Percentiles rank a stretch among this genome's conserved stretches.
phyloP scores from a whole-genome alignment of 1,140 invertebrate genomes.

The Lamellibrachia luymesi region DNA sequence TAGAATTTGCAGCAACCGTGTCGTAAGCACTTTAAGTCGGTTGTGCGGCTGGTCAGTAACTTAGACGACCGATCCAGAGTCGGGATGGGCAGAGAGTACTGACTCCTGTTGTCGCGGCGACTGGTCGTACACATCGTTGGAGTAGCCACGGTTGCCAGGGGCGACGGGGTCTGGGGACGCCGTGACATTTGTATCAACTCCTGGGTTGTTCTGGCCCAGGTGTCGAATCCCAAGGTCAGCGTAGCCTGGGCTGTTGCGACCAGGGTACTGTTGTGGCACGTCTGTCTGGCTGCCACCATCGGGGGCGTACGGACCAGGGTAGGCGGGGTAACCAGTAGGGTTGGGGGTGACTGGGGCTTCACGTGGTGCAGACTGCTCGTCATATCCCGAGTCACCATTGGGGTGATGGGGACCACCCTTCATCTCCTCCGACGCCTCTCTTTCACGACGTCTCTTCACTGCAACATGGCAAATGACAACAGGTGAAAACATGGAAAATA shows the following conservation, averaged over 20 bases:
- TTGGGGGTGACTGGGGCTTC: neutral
- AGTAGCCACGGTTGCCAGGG: neutral
- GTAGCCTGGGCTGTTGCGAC: conserved; percentile 9
- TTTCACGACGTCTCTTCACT: neutral
- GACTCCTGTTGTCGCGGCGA: neutral
- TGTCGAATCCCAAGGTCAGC: conserved; percentile 13
- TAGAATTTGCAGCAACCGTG: too few species aligned
- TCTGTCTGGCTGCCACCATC: neutral
- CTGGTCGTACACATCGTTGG: neutral
- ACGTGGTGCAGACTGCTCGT: neutral
- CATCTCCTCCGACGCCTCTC: neutral
- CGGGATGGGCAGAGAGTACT: neutral
- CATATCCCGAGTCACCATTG: neutral
- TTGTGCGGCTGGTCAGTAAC: neutral
- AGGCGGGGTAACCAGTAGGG: neutral
- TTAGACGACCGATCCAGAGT: neutral
- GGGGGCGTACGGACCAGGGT: neutral
- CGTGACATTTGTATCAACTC: neutral
- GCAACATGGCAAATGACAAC: neutral
- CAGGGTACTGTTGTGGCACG: neutral
- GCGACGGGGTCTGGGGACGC: neutral
- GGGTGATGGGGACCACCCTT: neutral
- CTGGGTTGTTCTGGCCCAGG: neutral
- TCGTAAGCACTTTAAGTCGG: too few species aligned
- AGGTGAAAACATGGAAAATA: neutral